phyloP scores from a whole-genome alignment of 2,113 vertebrate species.

The Laterallus jamaicensis region DNA sequence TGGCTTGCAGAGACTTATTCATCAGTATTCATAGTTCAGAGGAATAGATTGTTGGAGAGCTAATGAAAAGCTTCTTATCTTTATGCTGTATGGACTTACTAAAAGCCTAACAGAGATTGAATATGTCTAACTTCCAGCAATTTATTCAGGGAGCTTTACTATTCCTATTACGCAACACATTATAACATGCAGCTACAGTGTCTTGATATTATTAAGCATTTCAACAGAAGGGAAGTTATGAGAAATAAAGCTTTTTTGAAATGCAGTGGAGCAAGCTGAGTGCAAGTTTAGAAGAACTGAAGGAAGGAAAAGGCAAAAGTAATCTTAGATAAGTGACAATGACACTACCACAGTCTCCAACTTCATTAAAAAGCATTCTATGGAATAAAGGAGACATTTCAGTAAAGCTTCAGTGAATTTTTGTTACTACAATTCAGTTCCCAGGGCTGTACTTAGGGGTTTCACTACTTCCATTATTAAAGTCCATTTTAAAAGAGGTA shows the following conservation, averaged over 20 bases:
- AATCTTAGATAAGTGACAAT: not conserved
- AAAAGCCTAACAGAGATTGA: slow-evolving; percentile 1
- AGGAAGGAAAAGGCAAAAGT: not conserved
- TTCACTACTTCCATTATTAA: not conserved
- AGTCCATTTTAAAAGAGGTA: not conserved
- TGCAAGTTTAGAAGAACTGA: not conserved
- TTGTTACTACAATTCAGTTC: not conserved
- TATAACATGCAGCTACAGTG: not conserved
- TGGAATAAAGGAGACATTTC: not conserved
- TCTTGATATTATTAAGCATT: not conserved
- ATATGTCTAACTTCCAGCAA: not conserved
- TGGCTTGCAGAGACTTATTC: not conserved
- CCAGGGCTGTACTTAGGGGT: not conserved
- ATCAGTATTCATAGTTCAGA: not conserved
- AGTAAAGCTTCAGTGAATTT: not conserved
- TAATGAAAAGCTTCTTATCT: slow-evolving; percentile 40
- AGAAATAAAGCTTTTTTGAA: not conserved
- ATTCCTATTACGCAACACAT: not conserved
- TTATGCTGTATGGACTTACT: not conserved
- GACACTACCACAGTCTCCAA: not conserved
- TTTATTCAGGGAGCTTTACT: not conserved
- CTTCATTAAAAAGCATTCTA: not conserved
- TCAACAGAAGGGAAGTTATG: not conserved
- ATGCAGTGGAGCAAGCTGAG: not conserved
- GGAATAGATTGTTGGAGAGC: not conserved